These are phyloP conservation scores for Troilus luridus DNA, from an alignment of 2,888 invertebrate genomes.

Conservation along the genomic window DNA sequence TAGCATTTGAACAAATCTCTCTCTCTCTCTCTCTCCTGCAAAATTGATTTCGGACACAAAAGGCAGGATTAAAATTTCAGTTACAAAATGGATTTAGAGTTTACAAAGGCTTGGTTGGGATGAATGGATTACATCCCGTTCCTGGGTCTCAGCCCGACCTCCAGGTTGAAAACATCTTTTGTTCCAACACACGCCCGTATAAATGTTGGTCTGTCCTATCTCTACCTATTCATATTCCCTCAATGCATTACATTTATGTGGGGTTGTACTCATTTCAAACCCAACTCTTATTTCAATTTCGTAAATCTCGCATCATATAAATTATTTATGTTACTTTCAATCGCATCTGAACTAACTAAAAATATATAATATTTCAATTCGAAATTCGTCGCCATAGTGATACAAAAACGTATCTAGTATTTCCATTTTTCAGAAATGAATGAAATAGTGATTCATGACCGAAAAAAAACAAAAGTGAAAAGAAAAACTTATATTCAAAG, in stretches of 20 bases:
- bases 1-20: neutral
- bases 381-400: no score
- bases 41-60: conserved; percentile 12
- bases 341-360: no score
- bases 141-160: neutral
- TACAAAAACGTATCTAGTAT: no score
- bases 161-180: conserved; percentile 7
- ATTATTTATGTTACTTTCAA: no score
- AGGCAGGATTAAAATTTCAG: conserved; percentile 32
- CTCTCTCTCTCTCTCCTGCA: neutral
- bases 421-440: no score
- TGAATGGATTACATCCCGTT: conserved; percentile 5
- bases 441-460: no score
- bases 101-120: conserved; percentile 28
- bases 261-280: neutral
- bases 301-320: no score
- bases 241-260: neutral
- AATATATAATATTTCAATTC: no score
- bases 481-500: no score
- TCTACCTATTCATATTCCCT: neutral
- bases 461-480: no score
- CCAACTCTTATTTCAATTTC: no score
- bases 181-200: neutral
- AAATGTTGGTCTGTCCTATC: neutral
- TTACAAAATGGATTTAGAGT: conserved; percentile 10